Conservation (phyloP, 2,888 invertebrate species). For the Microctonus brassicae region DNA sequence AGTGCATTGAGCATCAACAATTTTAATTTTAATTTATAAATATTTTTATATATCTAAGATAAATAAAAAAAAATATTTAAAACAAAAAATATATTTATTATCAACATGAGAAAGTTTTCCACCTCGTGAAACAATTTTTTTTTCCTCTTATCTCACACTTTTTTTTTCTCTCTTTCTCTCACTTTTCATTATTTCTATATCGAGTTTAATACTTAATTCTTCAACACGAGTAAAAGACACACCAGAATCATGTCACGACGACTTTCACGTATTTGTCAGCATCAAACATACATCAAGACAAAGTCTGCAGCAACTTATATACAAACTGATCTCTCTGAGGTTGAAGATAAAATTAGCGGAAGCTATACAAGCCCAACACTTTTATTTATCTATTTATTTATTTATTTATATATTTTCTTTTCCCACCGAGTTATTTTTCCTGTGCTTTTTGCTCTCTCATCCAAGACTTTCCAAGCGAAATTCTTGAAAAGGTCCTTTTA, state of each 20-base stretch:
- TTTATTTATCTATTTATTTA: too few relatives aligned
- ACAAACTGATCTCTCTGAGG: conserved; percentile 6
- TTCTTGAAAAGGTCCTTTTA: conserved; percentile 25
- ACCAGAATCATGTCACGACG: not conserved
- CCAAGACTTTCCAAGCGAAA: not conserved
- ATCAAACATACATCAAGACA: not conserved
- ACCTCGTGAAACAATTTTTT: not conserved
- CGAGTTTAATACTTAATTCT: not conserved
- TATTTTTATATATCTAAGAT: not conserved
- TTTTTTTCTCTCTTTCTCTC: not conserved
- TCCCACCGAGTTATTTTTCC: conserved; percentile 1
- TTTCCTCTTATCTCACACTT: not conserved
- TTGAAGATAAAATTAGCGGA: conserved; percentile 41
- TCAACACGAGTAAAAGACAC: not conserved
- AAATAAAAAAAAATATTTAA: not conserved
- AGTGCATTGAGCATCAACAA: too few relatives aligned
- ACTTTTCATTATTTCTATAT: not conserved
- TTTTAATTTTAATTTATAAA: not conserved
- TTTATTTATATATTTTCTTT: conserved; percentile 21
- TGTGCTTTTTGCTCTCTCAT: not conserved
- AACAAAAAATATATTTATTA: not conserved
- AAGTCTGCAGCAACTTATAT: conserved; percentile 7
- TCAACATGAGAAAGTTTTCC: not conserved
- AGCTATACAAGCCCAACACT: conserved; percentile 31
- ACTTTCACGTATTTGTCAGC: not conserved